phyloP scores from a whole-genome alignment of 1,140 invertebrate genomes.

The Gryon sp. region DNA sequence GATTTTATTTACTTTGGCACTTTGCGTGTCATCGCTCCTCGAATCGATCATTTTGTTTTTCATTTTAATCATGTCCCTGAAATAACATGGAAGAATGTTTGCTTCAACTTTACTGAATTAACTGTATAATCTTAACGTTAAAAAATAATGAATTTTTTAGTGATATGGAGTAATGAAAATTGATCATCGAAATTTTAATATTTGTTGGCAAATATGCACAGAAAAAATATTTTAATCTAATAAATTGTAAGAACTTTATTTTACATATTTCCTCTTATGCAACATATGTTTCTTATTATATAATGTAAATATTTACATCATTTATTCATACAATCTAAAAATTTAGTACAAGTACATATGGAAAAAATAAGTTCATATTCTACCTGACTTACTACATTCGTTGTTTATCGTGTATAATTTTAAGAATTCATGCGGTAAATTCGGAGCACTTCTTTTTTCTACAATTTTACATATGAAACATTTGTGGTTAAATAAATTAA shows the following conservation, averaged over 20 bases:
- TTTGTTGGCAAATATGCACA: too few species aligned
- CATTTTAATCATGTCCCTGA: slow-evolving; percentile 15
- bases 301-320: too few species aligned
- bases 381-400: neutral
- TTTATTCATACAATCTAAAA: slow-evolving; percentile 16
- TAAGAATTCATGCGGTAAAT: slow-evolving; percentile 9
- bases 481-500: slow-evolving; percentile 41
- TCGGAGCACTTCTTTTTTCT: slow-evolving; percentile 16
- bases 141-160: too few species aligned
- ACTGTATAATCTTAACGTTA: too few species aligned
- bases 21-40: slow-evolving; percentile 56
- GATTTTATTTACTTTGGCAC: slow-evolving; percentile 61
- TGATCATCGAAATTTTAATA: too few species aligned
- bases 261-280: too few species aligned
- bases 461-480: slow-evolving; percentile 24
- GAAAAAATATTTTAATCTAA: too few species aligned
- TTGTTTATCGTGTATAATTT: slow-evolving; percentile 38
- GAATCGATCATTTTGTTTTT: slow-evolving; percentile 46
- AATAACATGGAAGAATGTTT: slow-evolving; percentile 10
- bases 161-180: too few species aligned
- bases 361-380: slow-evolving; percentile 4
- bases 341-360: slow-evolving; percentile 1
- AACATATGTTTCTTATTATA: too few species aligned
- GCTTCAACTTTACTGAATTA: slow-evolving; percentile 5
- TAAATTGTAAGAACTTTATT: too few species aligned